Evolutionary conservation across 2,113 vertebrate genomes (phyloP).

Genomic region (Siniperca chuatsi): DNA sequence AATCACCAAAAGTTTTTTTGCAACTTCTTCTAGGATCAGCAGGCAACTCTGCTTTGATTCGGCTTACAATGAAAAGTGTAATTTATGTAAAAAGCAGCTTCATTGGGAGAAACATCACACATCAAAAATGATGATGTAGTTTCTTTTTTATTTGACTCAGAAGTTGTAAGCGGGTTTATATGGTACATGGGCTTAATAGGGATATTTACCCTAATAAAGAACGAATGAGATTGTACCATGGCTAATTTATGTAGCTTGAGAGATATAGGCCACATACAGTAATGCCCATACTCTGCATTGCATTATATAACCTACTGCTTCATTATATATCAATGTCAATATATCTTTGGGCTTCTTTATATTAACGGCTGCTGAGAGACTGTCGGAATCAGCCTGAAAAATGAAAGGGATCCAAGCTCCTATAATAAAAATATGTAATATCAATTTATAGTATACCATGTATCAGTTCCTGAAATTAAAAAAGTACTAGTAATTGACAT

Average conservation of each 20-base stretch:
- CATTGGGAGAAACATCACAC: too few species aligned
- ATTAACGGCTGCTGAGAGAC: background rate
- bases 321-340: background rate
- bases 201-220: background rate
- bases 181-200: too few species aligned
- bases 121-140: too few species aligned
- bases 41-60: too few species aligned
- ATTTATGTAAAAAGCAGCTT: too few species aligned
- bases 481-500: background rate
- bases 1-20: too few species aligned
- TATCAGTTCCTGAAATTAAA: background rate
- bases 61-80: too few species aligned
- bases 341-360: background rate
- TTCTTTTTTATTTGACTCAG: too few species aligned
- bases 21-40: too few species aligned
- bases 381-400: background rate
- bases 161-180: too few species aligned
- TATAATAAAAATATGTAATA: background rate
- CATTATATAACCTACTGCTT: background rate
- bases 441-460: background rate
- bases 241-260: background rate
- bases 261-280: background rate
- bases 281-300: background rate
- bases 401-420: background rate
- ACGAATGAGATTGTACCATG: background rate